A percentile compares a stretch with the other conserved stretches of the same genome.
phyloP scores from a whole-genome alignment of 2,797 vertebrate species.

The Microchirus variegatus region DNA sequence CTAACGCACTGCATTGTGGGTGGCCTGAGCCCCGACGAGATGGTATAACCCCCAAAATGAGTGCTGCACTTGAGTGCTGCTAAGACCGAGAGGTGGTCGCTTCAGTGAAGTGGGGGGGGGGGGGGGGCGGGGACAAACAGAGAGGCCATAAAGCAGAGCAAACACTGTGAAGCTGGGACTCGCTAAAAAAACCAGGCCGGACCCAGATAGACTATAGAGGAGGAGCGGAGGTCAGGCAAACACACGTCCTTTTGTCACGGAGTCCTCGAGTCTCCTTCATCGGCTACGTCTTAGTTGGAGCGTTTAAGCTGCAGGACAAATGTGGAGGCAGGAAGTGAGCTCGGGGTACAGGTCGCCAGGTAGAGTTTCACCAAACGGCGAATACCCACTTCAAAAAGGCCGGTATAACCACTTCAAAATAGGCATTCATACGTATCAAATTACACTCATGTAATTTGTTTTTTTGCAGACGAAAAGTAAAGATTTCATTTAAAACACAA shows the following conservation, averaged over 20 bases:
- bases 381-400: no score
- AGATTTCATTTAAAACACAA: no score
- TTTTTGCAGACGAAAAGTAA: no score
- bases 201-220: slow-evolving; percentile 57
- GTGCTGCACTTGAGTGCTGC: slow-evolving; percentile 50
- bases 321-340: neutral
- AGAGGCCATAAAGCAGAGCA: slow-evolving; percentile 72
- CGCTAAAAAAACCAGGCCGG: slow-evolving; percentile 50
- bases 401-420: no score
- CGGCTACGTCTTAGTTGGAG: slow-evolving; percentile 51
- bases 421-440: no score
- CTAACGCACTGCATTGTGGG: slow-evolving; percentile 65
- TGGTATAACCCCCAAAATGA: slow-evolving; percentile 62
- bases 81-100: slow-evolving; percentile 54
- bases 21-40: slow-evolving; percentile 58
- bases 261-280: slow-evolving; percentile 36
- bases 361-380: neutral
- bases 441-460: no score
- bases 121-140: slow-evolving; percentile 80
- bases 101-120: slow-evolving; percentile 72
- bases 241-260: slow-evolving; percentile 52
- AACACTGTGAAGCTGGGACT: slow-evolving; percentile 72
- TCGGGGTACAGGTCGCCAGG: neutral
- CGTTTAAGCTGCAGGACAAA: slow-evolving; percentile 11
- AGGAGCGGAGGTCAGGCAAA: slow-evolving; percentile 66